Evolutionary conservation across 2,888 invertebrate species (phyloP), one percentile per base, ranked within the genome.

Genomic region (Podabrus alpinus): DNA sequence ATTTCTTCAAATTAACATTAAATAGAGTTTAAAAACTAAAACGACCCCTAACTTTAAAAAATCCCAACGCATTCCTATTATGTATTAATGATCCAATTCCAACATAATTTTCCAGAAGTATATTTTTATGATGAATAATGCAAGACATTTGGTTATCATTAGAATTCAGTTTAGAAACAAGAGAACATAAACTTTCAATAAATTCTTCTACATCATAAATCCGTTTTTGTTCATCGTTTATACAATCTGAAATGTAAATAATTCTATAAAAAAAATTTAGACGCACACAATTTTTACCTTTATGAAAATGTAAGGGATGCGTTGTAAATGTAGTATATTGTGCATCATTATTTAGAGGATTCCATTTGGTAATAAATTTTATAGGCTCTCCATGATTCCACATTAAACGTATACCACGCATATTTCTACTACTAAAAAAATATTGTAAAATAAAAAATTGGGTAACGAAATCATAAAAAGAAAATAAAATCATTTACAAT

Each of bases 11-110:
- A 16, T 61, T 15, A 61, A 17, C 17, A 61, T 17, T 19, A 15
- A 19, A 13, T 17, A 64, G 13, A n/a, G 16, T 77, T 89, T 92
- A 94, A 85, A 94, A 95, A 86, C 95, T 95, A 84, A 96, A 92
- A 86, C 94, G 94, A 80, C 95, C 95, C 80, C 96, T 90, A 76
- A 95, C 94, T 88, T 95, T 94, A 87, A 95, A 95, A 88, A 95
- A 96, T 2, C 96, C 96, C 85, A 96, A 89, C 79, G 92, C 90
- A 80, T 94, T 93, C 82, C 94, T 93, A 87, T 96, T 96, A 85
- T 95, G 94, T 7, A 96, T 90, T 62, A 95, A 86, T 3, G 95
- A 94, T 10, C 94, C 91, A 60, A 96, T 87, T 5, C 95, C 94
- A 13, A 94, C 89, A 84, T 96, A 96, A 85, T 94, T 94, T 84